phyloP scores from a whole-genome alignment of 2,797 vertebrate species.

The Xiphorhynchus erythropygius region DNA sequence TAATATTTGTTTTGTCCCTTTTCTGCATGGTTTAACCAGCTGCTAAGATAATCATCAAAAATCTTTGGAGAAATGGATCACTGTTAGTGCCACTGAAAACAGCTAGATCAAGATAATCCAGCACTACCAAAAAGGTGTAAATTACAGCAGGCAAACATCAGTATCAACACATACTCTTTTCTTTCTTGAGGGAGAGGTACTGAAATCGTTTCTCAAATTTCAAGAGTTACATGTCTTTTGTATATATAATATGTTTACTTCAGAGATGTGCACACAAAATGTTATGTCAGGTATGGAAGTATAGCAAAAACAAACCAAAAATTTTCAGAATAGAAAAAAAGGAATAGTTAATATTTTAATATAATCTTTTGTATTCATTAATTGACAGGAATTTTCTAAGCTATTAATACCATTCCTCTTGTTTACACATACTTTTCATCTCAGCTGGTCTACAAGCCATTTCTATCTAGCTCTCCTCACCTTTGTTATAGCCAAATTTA shows the following conservation, averaged over 20 bases:
- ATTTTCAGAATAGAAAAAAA: background rate
- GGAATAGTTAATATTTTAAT: background rate
- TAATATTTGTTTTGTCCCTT: slow-evolving; percentile 35
- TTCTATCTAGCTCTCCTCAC: background rate
- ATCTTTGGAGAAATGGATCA: background rate
- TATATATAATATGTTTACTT: background rate
- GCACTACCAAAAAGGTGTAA: background rate
- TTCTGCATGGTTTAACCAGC: slow-evolving; percentile 12
- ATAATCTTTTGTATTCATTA: background rate
- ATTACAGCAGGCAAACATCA: background rate
- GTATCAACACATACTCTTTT: background rate
- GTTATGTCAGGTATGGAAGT: background rate
- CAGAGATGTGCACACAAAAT: background rate
- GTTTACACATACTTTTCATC: background rate
- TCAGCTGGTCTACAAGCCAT: background rate
- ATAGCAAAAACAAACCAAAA: background rate
- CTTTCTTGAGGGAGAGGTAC: background rate
- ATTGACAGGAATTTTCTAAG: background rate
- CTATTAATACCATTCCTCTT: background rate
- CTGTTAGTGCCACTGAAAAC: background rate
- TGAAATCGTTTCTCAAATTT: background rate
- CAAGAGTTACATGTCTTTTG: background rate
- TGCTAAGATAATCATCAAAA: slow-evolving; percentile 42
- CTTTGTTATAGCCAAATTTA: background rate
- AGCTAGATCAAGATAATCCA: background rate